Conservation (phyloP, 1,140 invertebrate genomes). For the Arctopsyche grandis region DNA sequence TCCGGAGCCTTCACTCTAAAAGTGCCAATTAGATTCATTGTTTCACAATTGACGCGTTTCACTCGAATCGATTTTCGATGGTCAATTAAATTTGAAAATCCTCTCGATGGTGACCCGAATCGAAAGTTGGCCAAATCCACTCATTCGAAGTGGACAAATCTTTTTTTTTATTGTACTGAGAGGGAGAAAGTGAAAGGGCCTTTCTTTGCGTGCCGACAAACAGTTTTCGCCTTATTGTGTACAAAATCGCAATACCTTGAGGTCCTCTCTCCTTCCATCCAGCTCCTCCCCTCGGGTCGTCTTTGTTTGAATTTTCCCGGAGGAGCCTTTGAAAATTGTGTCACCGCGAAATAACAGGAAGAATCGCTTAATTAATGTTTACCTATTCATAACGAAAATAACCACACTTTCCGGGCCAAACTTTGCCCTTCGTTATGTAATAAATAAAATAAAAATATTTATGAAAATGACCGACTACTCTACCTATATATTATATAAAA, state of each 20-base stretch:
- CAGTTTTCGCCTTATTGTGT: conserved; percentile 7
- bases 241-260: conserved; percentile 3
- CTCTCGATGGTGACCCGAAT: background rate
- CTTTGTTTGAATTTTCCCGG: conserved; percentile 18
- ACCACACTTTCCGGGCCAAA: background rate
- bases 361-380: conserved; percentile 31
- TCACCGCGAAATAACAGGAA: background rate
- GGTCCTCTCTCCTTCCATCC: background rate
- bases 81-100: conserved; percentile 3
- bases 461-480: background rate
- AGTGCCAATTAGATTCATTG: conserved; percentile 24
- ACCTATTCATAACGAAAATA: conserved; percentile 20
- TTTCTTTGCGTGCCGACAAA: background rate
- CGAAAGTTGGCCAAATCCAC: background rate
- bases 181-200: background rate
- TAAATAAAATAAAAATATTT: conserved; percentile 20
- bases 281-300: background rate
- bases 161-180: background rate
- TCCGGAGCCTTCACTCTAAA: background rate
- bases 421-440: background rate
- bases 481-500: no score
- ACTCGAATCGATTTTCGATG: conserved; percentile 15
- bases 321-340: conserved; percentile 18
- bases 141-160: background rate
- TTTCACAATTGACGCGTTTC: background rate